Conservation (phyloP, 2,797 vertebrate genomes). For the Galaxias olidus region DNA sequence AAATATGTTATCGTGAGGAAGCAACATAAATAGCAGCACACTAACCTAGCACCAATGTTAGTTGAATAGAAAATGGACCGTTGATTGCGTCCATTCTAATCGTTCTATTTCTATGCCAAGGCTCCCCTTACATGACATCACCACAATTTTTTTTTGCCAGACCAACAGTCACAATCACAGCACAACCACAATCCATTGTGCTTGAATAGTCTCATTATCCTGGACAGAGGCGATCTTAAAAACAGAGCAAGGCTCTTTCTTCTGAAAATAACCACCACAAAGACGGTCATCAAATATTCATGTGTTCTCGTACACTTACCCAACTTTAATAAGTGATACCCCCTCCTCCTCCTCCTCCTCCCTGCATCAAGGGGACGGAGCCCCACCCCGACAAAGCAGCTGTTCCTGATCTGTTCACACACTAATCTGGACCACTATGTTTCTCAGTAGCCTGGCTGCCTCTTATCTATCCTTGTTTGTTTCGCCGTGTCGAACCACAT, state of each 20-base stretch:
- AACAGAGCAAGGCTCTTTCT: conserved; percentile 43
- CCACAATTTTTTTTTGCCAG: no score
- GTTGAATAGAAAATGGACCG: no score
- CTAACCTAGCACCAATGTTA: no score
- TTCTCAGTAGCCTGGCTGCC: conserved; percentile 9
- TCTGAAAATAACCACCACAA: conserved; percentile 45
- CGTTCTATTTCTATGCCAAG: no score
- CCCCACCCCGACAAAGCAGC: not conserved
- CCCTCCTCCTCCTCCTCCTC: conserved; percentile 51
- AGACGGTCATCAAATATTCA: conserved; percentile 65
- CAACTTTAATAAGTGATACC: conserved; percentile 60
- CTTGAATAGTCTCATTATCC: not conserved
- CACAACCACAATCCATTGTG: no score
- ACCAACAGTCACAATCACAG: no score
- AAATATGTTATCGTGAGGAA: conserved; percentile 16
- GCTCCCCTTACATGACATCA: no score
- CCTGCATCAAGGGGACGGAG: not conserved
- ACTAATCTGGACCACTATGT: not conserved
- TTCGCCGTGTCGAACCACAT: conserved; percentile 3
- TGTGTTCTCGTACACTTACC: conserved; percentile 45
- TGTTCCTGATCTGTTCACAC: not conserved
- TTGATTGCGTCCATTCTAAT: no score
- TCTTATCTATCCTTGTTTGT: conserved; percentile 28
- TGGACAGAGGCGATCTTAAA: conserved; percentile 21
- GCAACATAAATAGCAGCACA: conserved; percentile 9